These are phyloP conservation scores for Glyptemys insculpta DNA, from an alignment of 2,797 vertebrate species.

Conservation along the genomic window DNA sequence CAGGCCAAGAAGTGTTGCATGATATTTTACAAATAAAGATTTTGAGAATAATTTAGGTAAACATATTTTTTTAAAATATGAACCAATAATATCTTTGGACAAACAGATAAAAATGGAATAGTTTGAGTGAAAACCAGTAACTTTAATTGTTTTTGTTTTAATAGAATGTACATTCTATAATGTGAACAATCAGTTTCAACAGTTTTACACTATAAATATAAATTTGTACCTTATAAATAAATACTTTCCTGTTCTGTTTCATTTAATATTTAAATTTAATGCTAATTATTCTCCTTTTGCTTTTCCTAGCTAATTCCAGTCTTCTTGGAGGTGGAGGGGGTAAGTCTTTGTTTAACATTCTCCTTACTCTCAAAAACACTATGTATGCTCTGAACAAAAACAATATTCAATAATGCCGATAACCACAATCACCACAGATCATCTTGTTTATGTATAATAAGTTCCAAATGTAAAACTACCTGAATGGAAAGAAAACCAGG, in stretches of 20 bases:
- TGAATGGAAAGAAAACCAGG: not conserved
- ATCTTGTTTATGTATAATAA: not conserved
- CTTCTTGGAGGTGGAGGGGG: slow-evolving; percentile 98
- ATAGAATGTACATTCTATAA: not conserved
- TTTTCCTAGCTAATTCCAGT: slow-evolving; percentile 93
- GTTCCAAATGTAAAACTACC: not conserved
- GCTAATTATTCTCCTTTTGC: slow-evolving; percentile 69
- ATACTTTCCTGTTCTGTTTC: not conserved
- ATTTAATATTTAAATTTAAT: not conserved
- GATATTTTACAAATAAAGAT: slow-evolving; percentile 24
- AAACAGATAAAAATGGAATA: not conserved
- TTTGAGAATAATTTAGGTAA: not conserved
- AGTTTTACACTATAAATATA: not conserved
- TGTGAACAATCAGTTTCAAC: not conserved
- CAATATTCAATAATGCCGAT: slow-evolving; percentile 12
- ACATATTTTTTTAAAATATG: not conserved
- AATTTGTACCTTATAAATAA: not conserved
- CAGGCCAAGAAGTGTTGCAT: slow-evolving; percentile 21
- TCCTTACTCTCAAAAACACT: slow-evolving; percentile 45
- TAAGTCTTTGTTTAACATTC: slow-evolving; percentile 82
- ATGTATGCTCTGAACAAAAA: not conserved
- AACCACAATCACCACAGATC: not conserved
- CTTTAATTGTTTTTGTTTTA: not conserved
- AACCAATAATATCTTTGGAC: not conserved
- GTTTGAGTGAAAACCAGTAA: not conserved